These are phyloP conservation scores for Seriola aureovittata DNA, from an alignment of 2,113 vertebrate species.

Conservation along the genomic window DNA sequence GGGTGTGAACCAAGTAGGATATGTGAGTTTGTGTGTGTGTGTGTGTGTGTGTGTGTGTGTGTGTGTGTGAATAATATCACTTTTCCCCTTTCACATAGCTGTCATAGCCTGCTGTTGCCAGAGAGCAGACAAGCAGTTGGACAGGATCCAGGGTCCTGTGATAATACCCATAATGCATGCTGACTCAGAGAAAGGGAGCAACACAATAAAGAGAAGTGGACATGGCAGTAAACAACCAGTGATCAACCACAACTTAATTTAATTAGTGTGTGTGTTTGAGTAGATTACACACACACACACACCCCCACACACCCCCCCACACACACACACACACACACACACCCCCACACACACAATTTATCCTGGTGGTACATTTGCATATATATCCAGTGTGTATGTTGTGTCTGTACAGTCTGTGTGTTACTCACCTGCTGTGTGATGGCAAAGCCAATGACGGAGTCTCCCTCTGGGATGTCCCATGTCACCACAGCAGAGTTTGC, in stretches of 20 bases:
- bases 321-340: no score
- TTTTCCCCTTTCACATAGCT: conserved; percentile 35
- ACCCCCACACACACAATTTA: no score
- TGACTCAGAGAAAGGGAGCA: conserved; percentile 8
- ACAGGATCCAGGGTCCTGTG: conserved; percentile 3
- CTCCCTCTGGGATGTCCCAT: conserved; percentile 96
- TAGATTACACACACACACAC: background rate
- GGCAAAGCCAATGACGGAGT: conserved; percentile 95
- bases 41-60: background rate
- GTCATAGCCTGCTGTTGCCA: conserved; percentile 31
- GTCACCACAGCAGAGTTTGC: conserved; percentile 94
- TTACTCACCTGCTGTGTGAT: conserved; percentile 94
- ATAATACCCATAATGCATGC: conserved; percentile 47
- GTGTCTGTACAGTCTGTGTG: background rate
- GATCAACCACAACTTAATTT: conserved; percentile 33
- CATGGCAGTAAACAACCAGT: conserved; percentile 32
- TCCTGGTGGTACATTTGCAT: background rate
- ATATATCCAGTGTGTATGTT: background rate
- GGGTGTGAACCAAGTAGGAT: background rate
- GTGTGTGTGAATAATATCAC: conserved; percentile 36
- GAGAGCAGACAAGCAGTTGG: conserved; percentile 17
- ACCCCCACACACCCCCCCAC: no score
- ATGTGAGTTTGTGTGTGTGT: background rate
- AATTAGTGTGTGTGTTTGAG: conserved; percentile 9
- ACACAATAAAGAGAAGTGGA: conserved; percentile 19